phyloP scores from a whole-genome alignment of 2,797 vertebrate species.

The Gymnodraco acuticeps region DNA sequence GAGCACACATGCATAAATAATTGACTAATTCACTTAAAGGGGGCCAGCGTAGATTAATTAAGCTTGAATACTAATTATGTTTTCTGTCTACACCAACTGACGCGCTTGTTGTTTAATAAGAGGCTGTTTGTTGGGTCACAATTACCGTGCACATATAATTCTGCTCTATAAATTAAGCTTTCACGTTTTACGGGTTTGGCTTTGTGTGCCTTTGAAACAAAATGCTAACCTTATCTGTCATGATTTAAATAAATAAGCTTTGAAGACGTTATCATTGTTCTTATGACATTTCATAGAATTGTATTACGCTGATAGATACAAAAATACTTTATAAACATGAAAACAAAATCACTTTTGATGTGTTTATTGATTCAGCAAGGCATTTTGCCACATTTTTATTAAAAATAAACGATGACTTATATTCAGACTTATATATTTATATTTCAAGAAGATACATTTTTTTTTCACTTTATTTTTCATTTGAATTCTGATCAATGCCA shows the following conservation, averaged over 20 bases:
- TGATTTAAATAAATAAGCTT: slow-evolving; percentile 50
- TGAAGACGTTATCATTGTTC: slow-evolving; percentile 59
- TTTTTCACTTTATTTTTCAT: not conserved
- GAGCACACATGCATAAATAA: slow-evolving; percentile 90
- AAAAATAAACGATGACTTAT: slow-evolving; percentile 1
- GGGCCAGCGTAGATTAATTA: slow-evolving; percentile 89
- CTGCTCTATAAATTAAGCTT: slow-evolving; percentile 65
- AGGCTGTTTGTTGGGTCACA: slow-evolving; percentile 83
- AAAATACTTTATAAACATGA: slow-evolving; percentile 32
- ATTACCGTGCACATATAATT: slow-evolving; percentile 71
- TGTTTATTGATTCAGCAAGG: slow-evolving; percentile 28
- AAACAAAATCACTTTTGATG: slow-evolving; percentile 39
- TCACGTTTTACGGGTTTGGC: slow-evolving; percentile 54
- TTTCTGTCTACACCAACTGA: slow-evolving; percentile 86
- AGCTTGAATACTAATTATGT: slow-evolving; percentile 90
- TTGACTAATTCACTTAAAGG: slow-evolving; percentile 89
- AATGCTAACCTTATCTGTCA: slow-evolving; percentile 67
- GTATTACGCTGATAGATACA: slow-evolving; percentile 46
- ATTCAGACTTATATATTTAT: slow-evolving; percentile 23
- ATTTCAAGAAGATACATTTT: not conserved
- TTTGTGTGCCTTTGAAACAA: slow-evolving; percentile 69
- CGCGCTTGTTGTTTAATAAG: slow-evolving; percentile 84
- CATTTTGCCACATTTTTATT: slow-evolving; percentile 25
- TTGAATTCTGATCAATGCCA: slow-evolving; percentile 4
- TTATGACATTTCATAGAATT: slow-evolving; percentile 59